These are phyloP conservation scores for Apeltes quadracus DNA, from an alignment of 2,113 vertebrate genomes.

Conservation along the genomic window DNA sequence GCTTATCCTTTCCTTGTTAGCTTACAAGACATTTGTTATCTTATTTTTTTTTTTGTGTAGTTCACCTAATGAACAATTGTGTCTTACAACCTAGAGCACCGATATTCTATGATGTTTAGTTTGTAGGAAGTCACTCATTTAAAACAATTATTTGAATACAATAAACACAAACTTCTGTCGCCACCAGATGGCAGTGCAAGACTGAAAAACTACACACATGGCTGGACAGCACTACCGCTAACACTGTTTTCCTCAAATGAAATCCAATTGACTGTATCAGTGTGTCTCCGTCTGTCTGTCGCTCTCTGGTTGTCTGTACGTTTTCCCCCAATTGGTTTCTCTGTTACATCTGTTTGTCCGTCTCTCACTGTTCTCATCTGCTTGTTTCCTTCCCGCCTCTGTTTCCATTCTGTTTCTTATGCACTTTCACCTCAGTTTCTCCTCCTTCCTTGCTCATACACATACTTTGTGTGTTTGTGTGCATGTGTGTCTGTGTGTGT, in stretches of 20 bases:
- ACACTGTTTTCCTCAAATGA: not conserved
- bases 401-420: not conserved
- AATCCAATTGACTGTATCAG: not conserved
- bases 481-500: too few relatives aligned
- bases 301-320: slow-evolving; percentile 4
- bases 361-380: not conserved
- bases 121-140: not conserved
- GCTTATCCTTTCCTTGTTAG: not conserved
- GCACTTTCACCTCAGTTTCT: not conserved
- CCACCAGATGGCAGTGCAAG: slow-evolving; percentile 64
- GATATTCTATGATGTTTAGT: not conserved
- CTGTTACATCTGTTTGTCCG: not conserved
- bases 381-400: not conserved
- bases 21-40: not conserved
- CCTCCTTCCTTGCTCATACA: not conserved
- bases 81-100: not conserved
- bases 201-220: not conserved
- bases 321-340: not conserved
- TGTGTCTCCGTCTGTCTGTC: slow-evolving; percentile 4
- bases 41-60: not conserved
- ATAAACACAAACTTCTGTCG: not conserved
- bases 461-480: too few relatives aligned
- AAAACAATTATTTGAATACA: not conserved
- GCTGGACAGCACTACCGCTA: not conserved
- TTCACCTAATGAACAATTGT: not conserved